Evolutionary conservation across 2,797 vertebrate genomes (phyloP).

Genomic region (Bradypodion ventrale): DNA sequence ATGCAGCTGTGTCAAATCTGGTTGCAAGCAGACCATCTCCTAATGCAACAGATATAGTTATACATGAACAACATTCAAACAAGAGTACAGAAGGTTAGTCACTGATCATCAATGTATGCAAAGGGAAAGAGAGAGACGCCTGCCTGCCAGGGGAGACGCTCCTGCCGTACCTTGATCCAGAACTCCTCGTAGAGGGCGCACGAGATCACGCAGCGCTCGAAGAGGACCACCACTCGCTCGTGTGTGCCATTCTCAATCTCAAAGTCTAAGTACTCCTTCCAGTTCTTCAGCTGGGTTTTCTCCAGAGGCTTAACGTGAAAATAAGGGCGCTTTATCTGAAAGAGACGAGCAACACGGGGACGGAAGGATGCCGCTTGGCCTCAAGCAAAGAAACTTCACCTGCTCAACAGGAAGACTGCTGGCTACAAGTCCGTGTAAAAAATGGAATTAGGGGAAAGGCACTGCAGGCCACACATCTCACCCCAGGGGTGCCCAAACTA

Average conservation of each 20-base stretch:
- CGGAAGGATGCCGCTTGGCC: background rate
- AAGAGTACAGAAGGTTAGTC: slow-evolving; percentile 97
- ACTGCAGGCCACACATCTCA: too few species aligned
- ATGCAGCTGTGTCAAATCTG: slow-evolving; percentile 99
- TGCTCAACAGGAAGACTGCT: too few species aligned
- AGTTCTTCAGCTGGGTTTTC: slow-evolving; percentile 97
- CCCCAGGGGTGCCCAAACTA: too few species aligned
- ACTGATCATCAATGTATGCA: slow-evolving; percentile 88
- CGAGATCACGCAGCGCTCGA: slow-evolving; percentile 97
- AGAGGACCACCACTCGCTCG: slow-evolving; percentile 96
- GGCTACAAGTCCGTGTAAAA: too few species aligned
- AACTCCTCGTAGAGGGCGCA: slow-evolving; percentile 99
- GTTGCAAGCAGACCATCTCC: slow-evolving; percentile 99
- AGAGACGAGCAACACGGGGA: slow-evolving; percentile 47
- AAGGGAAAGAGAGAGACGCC: slow-evolving; percentile 71
- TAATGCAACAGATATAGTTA: slow-evolving; percentile 99
- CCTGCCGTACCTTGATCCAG: slow-evolving; percentile 93
- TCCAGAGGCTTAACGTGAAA: slow-evolving; percentile 98
- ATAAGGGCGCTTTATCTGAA: slow-evolving; percentile 97
- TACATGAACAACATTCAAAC: slow-evolving; percentile 98
- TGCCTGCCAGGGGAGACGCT: slow-evolving; percentile 47
- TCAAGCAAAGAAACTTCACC: background rate
- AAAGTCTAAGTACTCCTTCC: slow-evolving; percentile 99
- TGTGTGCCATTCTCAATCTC: slow-evolving; percentile 97
- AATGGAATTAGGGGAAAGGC: too few species aligned